Base-by-base conservation (phyloP, 2,888 invertebrate genomes). In the Acleris laterana region DNA sequence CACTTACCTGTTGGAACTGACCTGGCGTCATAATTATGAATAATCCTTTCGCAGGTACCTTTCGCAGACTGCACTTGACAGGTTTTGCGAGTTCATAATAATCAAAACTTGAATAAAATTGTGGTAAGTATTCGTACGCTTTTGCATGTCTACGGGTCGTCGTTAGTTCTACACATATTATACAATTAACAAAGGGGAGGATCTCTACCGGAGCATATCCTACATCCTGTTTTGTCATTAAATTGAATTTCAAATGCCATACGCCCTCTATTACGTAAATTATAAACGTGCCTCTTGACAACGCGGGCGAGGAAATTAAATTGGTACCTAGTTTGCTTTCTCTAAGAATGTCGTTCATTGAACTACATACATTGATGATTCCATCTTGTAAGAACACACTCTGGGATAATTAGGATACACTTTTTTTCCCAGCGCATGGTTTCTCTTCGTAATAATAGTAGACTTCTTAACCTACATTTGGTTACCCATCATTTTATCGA, bases 221-320 rank as follows among this genome's bases (percentile, higher is more conserved):
- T 32, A 59, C 59, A 53, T 65, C 50, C 51, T 61, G 64, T 64
- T 60, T 38, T 64, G 42, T 28, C 64, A 55, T 65, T 65, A 51
- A 65, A 65, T 65, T 65, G 50, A 61, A 65, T 65, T 46, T 61
- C 44, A 61, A 65, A 61, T 51, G 61, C 56, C 48, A 61, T 59
- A 64, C 59, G 19, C 49, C 53, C 53, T 63, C 25, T 55, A 49
- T 55, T 60, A 64, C 55, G 38, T 49, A 59, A 60, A 55, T 64
- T 60, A 60, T 64, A 53, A 64, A 55, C 53, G 59, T 48, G 59
- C 49, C 59, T 55, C 42, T 46, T 59, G 58, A 63, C 58, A 63
- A 49, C 25, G 48, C 19, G 42, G 49, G 42, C 42, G 19, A 49
- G 25, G 49, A 60, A 60, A 64, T 64, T 64, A 64, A 59, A 64